A percentile compares a stretch with the other conserved stretches of the same genome.
These are phyloP conservation scores for Orchesella cincta DNA, from an alignment of 1,140 invertebrate species.

Conservation along the genomic window DNA sequence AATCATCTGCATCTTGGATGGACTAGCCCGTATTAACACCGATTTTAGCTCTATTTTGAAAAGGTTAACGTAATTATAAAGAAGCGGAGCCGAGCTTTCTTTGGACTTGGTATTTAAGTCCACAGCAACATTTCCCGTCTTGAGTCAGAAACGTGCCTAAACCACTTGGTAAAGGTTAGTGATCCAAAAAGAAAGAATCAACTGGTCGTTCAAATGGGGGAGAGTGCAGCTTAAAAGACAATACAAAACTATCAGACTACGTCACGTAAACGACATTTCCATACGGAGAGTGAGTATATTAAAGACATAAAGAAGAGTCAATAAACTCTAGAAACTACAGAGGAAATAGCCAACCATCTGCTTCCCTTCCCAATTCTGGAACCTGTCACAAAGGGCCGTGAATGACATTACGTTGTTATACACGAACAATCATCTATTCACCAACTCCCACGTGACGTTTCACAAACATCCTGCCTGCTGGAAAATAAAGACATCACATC, in stretches of 20 bases:
- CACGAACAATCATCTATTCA: background rate
- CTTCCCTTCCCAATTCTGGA: background rate
- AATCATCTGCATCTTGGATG: too few relatives aligned
- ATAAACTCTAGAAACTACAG: constrained; percentile 9
- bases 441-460: background rate
- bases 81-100: too few relatives aligned
- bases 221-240: background rate
- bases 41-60: too few relatives aligned
- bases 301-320: background rate
- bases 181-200: constrained; percentile 19
- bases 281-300: background rate
- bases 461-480: too few relatives aligned
- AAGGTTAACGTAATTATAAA: too few relatives aligned
- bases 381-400: constrained; percentile 11
- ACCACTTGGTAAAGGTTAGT: constrained; percentile 26
- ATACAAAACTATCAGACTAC: constrained; percentile 3
- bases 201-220: constrained; percentile 6
- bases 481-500: too few relatives aligned
- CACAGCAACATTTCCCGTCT: too few relatives aligned
- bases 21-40: too few relatives aligned
- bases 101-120: too few relatives aligned
- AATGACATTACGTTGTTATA: too few relatives aligned
- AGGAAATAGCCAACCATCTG: constrained; percentile 9
- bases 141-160: too few relatives aligned
- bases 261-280: constrained; percentile 24